Evolutionary conservation across 2,113 vertebrate genomes (phyloP).

Genomic region (Genyomyrus donnyi): DNA sequence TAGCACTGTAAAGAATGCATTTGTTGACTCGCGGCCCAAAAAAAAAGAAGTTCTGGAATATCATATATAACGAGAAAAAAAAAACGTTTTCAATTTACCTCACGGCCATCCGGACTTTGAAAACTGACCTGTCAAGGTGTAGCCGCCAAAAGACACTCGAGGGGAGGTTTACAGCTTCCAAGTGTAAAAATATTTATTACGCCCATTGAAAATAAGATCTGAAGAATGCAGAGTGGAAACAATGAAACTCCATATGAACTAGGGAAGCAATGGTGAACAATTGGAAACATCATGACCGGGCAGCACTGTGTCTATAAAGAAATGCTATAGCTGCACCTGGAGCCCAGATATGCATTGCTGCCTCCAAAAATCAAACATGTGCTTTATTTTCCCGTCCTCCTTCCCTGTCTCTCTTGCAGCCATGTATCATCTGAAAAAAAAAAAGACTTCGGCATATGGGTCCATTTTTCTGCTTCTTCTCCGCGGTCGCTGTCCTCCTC

Average conservation of each 20-base stretch:
- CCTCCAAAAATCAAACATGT: constrained; percentile 33
- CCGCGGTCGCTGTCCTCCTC: constrained; percentile 17
- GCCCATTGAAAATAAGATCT: constrained; percentile 34
- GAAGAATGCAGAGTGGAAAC: constrained; percentile 16
- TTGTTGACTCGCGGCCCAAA: constrained; percentile 9
- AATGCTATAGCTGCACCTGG: constrained; percentile 29
- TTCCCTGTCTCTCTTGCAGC: constrained; percentile 15
- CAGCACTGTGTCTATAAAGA: constrained; percentile 29
- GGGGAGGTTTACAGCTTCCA: constrained; percentile 40
- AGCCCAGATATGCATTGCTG: constrained; percentile 32
- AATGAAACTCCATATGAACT: constrained; percentile 29
- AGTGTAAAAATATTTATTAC: constrained; percentile 45
- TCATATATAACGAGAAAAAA: constrained; percentile 24
- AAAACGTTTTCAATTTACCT: constrained; percentile 7
- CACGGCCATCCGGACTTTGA: constrained; percentile 30
- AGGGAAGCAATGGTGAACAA: constrained; percentile 29
- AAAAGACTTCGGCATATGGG: constrained; percentile 26
- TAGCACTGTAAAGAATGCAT: not conserved
- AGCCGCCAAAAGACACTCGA: constrained; percentile 39
- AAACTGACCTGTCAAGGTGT: constrained; percentile 24
- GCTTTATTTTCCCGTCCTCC: constrained; percentile 3
- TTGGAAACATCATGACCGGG: constrained; percentile 26
- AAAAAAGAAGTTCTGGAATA: constrained; percentile 27
- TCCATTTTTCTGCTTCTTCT: constrained; percentile 27
- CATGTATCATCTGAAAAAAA: constrained; percentile 12